Percentiles rank a stretch among this genome's conserved stretches.
Evolutionary conservation across 2,888 invertebrate genomes (phyloP).

Genomic region (Synanthedon andrenaeformis): DNA sequence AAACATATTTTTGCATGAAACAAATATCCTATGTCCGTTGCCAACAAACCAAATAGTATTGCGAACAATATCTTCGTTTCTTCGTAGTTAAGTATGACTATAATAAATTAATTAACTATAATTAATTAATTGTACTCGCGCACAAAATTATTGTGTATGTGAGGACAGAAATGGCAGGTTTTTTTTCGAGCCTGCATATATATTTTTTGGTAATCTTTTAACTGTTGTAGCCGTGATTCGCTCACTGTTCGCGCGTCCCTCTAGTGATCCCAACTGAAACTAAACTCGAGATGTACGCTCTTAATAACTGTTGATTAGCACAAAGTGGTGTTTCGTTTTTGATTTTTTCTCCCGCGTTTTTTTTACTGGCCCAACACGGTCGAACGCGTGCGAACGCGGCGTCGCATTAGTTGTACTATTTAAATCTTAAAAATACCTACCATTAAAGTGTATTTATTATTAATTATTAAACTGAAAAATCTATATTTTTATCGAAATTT

Average conservation of each 20-base stretch:
- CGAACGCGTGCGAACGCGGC: constrained; percentile 33
- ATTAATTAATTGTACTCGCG: constrained; percentile 37
- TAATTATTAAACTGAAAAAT: constrained; percentile 32
- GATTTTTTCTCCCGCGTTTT: constrained; percentile 36
- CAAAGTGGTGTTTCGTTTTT: constrained; percentile 40
- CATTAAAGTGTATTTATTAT: constrained; percentile 33
- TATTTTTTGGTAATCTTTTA: constrained; percentile 61
- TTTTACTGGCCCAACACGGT: constrained; percentile 17
- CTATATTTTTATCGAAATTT: constrained; percentile 68
- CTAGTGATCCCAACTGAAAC: constrained; percentile 31
- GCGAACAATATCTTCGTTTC: constrained; percentile 49
- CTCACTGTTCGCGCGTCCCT: constrained; percentile 16
- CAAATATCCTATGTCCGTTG: constrained; percentile 42
- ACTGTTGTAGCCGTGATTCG: constrained; percentile 19
- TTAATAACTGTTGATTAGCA: constrained; percentile 45
- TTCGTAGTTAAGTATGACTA: constrained; percentile 43
- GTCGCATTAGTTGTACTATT: constrained; percentile 22
- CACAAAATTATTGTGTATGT: constrained; percentile 35
- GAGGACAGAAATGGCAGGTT: constrained; percentile 37
- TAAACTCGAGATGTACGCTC: constrained; percentile 47
- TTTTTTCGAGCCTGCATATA: constrained; percentile 30
- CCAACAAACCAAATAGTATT: constrained; percentile 60
- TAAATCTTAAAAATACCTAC: constrained; percentile 39
- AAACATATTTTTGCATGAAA: constrained; percentile 22
- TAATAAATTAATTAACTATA: too few species aligned